Evolutionary conservation across 2,888 invertebrate genomes (phyloP).

Genomic region (Malachius bipustulatus): DNA sequence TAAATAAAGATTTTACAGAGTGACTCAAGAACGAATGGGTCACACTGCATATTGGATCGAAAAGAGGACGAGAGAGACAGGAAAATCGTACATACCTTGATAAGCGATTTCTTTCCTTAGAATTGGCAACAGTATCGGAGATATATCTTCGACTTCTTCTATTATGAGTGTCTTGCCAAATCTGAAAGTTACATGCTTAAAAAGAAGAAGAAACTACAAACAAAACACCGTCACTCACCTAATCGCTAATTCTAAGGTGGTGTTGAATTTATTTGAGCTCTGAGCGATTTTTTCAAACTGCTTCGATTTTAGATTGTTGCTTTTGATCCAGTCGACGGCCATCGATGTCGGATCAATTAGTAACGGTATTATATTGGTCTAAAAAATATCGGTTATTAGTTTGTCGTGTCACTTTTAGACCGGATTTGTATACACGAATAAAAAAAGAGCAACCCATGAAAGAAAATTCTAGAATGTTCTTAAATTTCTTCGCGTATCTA

Average conservation of each 20-base stretch:
- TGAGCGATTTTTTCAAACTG: constrained; percentile 71
- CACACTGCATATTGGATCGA: too few species aligned
- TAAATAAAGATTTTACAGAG: not conserved
- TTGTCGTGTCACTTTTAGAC: too few species aligned
- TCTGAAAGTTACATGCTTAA: constrained; percentile 41
- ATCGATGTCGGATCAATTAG: constrained; percentile 83
- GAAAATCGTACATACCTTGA: constrained; percentile 38
- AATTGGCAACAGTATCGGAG: constrained; percentile 50
- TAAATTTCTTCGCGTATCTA: too few species aligned
- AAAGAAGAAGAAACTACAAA: not conserved
- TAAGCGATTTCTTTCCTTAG: constrained; percentile 49
- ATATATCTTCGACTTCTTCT: constrained; percentile 56
- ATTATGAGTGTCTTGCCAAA: constrained; percentile 85
- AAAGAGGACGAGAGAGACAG: not conserved
- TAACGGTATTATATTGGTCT: constrained; percentile 53
- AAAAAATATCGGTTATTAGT: too few species aligned
- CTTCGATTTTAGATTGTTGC: constrained; percentile 50
- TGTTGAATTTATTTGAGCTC: constrained; percentile 59
- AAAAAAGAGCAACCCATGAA: too few species aligned
- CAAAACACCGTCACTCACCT: constrained; percentile 37
- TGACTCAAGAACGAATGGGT: not conserved
- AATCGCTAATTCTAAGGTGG: constrained; percentile 61
- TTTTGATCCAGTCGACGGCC: constrained; percentile 70
- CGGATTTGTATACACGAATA: too few species aligned
- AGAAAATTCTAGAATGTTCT: too few species aligned